Base-by-base conservation (phyloP, 2,797 vertebrate species). In the Chaunax sp. region DNA sequence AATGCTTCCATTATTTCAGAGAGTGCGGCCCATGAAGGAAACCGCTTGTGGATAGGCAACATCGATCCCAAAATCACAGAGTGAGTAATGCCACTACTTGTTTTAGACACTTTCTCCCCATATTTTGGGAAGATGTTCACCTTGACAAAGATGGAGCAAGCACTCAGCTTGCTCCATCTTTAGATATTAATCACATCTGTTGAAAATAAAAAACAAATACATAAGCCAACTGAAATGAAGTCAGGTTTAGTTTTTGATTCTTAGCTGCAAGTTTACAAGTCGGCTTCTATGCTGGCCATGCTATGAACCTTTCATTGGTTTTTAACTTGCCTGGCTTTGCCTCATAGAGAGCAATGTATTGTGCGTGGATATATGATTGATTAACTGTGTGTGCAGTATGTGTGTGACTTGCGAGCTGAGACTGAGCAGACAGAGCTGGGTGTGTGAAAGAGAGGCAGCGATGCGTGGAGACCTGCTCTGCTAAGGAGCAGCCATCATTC, bases 21-120 rank as follows among this genome's bases (percentile, higher is more conserved):
- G 87, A 96, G 96, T 71, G 92, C 92, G 18, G 91, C 96, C 41
- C 97, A 98, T 82, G 97, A 98, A 37, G 97, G 97, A 46, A 97
- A 98, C 87, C 96, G 97, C 68, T 92, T 99, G 84, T 99, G 97
- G 97, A 98, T 99, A 58, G 97, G 97, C 40, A 98, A 98, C 92
- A 94, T 98, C 46, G 97, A 98, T 89, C 96, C 97, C 72, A 98
- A 98, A 93, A 98, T 99, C 87, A 98, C 97, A 83, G 97, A 98
- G 97, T 98, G 80, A 97, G 97, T 95, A 69, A 72, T 68, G 69
- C 37, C 43, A 22, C 56, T 15, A 3, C 12, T 11, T 3, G 10
- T 37, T 63, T 54, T 19, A 33, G 16, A 10, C 18, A 33, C 19
- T 35, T 1, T 10, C 6, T 16, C 7, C 12, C 1, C 6, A 18